These are phyloP conservation scores for Taeniopygia guttata DNA, from an alignment of 2,797 vertebrate genomes.

Conservation along the genomic window DNA sequence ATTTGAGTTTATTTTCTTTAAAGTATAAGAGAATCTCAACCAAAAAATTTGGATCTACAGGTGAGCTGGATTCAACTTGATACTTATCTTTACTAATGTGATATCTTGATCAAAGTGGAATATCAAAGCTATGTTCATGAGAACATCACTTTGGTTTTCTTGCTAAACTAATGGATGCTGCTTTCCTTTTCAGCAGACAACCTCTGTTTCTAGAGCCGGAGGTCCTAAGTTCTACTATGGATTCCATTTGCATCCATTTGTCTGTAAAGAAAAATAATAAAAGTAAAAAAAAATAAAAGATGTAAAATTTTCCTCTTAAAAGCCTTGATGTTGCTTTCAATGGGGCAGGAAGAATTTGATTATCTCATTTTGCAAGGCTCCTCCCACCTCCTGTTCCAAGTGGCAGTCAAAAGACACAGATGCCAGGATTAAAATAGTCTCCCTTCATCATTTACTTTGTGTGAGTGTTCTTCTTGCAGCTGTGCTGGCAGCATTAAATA, in stretches of 20 bases:
- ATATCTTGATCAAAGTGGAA: not conserved
- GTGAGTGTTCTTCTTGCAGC: slow-evolving; percentile 39
- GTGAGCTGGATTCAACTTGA: not conserved
- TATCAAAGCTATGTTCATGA: not conserved
- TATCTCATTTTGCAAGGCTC: not conserved
- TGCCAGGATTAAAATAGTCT: slow-evolving; percentile 47
- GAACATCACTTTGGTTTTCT: fast-evolving
- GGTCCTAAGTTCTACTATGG: not conserved
- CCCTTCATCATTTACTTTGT: slow-evolving; percentile 30
- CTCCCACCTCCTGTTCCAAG: slow-evolving; percentile 27
- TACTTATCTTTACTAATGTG: not conserved
- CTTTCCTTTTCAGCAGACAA: not conserved
- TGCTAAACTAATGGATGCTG: not conserved
- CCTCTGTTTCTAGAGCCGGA: not conserved
- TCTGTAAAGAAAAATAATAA: not conserved
- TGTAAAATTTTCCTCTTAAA: not conserved
- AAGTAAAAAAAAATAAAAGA: not conserved
- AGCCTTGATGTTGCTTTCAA: not conserved
- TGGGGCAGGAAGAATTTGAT: not conserved
- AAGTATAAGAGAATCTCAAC: not conserved
- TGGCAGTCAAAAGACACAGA: slow-evolving; percentile 36
- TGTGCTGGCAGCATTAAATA: slow-evolving; percentile 48
- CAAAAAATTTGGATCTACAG: not conserved
- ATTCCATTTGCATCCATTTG: not conserved
- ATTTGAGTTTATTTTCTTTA: not conserved